These are phyloP conservation scores for Ammodramus savannarum DNA, from an alignment of 2,113 vertebrate genomes.

Conservation along the genomic window DNA sequence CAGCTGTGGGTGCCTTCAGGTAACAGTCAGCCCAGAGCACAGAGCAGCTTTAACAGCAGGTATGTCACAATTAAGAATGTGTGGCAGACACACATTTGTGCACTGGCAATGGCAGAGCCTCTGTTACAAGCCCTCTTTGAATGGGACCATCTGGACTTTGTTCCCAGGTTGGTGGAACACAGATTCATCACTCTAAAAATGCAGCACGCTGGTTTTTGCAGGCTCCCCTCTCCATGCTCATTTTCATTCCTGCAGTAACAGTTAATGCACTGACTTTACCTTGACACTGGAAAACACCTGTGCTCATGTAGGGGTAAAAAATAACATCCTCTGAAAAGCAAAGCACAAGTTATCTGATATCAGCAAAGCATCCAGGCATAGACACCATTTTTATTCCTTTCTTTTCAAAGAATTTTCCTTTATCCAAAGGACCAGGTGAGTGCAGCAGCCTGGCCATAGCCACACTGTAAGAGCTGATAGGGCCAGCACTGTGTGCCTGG, in stretches of 20 bases:
- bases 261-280: not conserved
- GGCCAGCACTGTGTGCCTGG: not conserved
- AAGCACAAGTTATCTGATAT: not conserved
- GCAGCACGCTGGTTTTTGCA: not conserved
- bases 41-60: not conserved
- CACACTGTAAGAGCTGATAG: rapidly evolving
- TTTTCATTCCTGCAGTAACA: not conserved
- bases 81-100: not conserved
- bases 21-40: not conserved
- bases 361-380: not conserved
- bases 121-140: not conserved
- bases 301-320: rapidly evolving
- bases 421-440: not conserved
- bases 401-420: not conserved
- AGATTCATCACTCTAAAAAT: not conserved
- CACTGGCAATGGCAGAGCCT: not conserved
- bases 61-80: not conserved
- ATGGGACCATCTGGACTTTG: not conserved
- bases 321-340: not conserved
- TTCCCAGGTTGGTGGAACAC: not conserved
- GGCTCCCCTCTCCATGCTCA: not conserved
- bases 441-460: not conserved
- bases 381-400: not conserved
- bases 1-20: not conserved
- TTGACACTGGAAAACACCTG: not conserved